A percentile compares a stretch with the other conserved stretches of the same genome.
Conservation (phyloP, 2,888 invertebrate genomes). For the Phlogophora meticulosa region DNA sequence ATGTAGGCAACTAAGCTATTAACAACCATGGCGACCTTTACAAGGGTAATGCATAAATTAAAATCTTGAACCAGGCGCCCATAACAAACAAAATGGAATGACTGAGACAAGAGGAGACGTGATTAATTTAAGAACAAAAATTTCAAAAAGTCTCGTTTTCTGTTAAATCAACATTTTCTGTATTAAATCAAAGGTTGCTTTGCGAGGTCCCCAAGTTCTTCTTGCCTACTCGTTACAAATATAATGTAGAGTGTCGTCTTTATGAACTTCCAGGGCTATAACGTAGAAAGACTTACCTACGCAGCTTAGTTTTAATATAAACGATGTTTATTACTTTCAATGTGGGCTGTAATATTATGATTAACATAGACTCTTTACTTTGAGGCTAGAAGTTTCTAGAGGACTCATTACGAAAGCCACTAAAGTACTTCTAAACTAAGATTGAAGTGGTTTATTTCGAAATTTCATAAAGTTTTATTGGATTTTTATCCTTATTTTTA, state of each 20-base stretch:
- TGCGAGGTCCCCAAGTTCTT: not conserved
- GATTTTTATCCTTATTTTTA: conserved; percentile 28
- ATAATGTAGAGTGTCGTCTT: not conserved
- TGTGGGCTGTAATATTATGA: conserved; percentile 15
- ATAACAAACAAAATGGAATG: conserved; percentile 26
- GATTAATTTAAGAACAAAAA: conserved; percentile 47
- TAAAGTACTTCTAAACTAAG: conserved; percentile 46
- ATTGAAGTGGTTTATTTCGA: conserved; percentile 38
- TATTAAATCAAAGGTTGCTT: conserved; percentile 38
- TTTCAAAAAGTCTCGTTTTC: conserved; percentile 14
- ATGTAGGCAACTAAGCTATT: conserved; percentile 29
- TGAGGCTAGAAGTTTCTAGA: conserved; percentile 33
- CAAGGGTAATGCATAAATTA: conserved; percentile 32
- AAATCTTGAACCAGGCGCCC: conserved; percentile 14
- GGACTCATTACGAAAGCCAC: conserved; percentile 26
- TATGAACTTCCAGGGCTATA: not conserved
- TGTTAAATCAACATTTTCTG: conserved; percentile 40
- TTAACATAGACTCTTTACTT: conserved; percentile 8
- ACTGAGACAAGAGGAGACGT: conserved; percentile 12
- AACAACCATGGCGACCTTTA: conserved; percentile 30
- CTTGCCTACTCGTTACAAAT: conserved; percentile 17
- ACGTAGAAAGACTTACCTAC: not conserved
- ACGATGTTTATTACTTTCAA: conserved; percentile 6
- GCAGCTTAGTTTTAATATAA: conserved; percentile 15
- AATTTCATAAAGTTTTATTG: conserved; percentile 51